Percentiles rank a stretch among this genome's conserved stretches.
Evolutionary conservation across 2,797 vertebrate species (phyloP).

Genomic region (Labroides dimidiatus): DNA sequence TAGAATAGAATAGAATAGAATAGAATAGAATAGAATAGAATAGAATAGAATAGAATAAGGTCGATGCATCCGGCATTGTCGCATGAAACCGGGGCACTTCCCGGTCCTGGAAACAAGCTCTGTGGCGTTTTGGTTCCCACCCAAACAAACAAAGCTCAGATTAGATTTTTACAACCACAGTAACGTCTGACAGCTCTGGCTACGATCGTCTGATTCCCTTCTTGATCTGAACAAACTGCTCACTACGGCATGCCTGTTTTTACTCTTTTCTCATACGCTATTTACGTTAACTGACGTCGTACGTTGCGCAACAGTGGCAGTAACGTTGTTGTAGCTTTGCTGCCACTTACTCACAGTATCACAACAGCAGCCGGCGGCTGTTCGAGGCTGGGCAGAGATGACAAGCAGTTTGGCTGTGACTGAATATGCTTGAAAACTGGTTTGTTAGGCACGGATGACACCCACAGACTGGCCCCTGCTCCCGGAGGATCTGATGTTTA

Average conservation of each 20-base stretch:
- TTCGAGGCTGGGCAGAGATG: conserved; percentile 42
- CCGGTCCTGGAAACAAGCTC: conserved; percentile 41
- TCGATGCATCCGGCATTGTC: conserved; percentile 50
- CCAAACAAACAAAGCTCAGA: conserved; percentile 62
- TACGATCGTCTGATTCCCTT: accelerated
- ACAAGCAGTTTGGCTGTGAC: conserved; percentile 16
- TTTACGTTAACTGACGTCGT: background rate
- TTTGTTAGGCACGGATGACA: conserved; percentile 11
- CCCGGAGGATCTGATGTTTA: conserved; percentile 16
- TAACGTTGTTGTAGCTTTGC: conserved; percentile 8
- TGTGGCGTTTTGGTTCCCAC: conserved; percentile 53
- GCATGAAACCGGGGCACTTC: conserved; percentile 42
- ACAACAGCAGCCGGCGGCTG: conserved; percentile 18
- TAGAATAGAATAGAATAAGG: too few species aligned
- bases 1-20: too few species aligned
- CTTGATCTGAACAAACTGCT: too few species aligned
- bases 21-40: too few species aligned
- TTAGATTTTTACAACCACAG: background rate
- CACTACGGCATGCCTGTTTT: background rate
- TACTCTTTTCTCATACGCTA: too few species aligned
- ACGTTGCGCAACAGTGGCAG: conserved; percentile 62
- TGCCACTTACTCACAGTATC: background rate
- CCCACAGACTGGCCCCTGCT: background rate
- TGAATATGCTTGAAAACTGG: background rate
- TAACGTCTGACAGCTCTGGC: background rate